A percentile compares a stretch with the other conserved stretches of the same genome.
phyloP scores from a whole-genome alignment of 1,140 invertebrate genomes.

The Bilobella aurantiaca region DNA sequence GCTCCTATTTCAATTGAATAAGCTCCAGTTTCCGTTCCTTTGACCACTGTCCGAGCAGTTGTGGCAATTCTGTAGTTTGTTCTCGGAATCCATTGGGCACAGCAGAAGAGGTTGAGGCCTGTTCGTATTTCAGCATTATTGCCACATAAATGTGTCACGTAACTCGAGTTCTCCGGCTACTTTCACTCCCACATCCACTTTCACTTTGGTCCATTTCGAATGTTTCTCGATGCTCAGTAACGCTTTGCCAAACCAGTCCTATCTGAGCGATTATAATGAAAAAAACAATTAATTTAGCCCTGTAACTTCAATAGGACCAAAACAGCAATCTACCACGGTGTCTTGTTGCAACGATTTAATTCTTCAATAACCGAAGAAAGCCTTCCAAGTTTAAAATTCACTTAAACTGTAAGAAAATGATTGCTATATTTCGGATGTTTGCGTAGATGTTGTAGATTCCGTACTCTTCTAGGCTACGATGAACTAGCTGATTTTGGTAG shows the following conservation, averaged over 20 bases:
- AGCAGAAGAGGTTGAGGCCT: background rate
- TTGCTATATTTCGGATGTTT: no score
- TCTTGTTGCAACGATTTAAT: no score
- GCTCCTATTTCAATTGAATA: background rate
- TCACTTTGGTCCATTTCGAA: background rate
- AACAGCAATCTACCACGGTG: no score
- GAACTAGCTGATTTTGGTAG: no score
- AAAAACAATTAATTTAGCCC: no score
- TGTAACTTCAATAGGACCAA: no score
- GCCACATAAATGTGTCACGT: conserved; percentile 34
- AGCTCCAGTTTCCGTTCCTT: background rate
- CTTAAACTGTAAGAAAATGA: no score
- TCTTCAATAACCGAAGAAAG: no score
- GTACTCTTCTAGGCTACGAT: no score
- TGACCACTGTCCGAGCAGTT: background rate
- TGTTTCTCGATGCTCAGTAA: background rate
- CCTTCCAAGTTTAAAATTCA: no score
- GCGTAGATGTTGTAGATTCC: no score
- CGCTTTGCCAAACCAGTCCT: background rate
- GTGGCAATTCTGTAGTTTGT: background rate
- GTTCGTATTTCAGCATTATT: conserved; percentile 32
- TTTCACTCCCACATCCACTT: background rate
- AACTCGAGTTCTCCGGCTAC: conserved; percentile 15
- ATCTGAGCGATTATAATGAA: no score
- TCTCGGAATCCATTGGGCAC: background rate